phyloP scores from a whole-genome alignment of 2,797 vertebrate genomes.

The Melanotaenia pygmaea region DNA sequence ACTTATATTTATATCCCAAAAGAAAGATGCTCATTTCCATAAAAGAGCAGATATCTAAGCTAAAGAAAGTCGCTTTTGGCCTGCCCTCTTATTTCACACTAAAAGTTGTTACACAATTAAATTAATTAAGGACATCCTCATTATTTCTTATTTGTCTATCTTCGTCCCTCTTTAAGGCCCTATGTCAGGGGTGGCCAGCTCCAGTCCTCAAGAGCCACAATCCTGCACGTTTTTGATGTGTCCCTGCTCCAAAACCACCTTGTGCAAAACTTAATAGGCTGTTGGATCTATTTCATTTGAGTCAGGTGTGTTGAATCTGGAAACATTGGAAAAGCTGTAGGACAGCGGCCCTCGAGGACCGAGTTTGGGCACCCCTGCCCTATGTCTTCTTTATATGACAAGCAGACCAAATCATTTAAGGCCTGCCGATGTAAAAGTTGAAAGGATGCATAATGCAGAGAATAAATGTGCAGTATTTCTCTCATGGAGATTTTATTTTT shows the following conservation, averaged over 20 bases:
- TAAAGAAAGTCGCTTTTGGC: constrained; percentile 8
- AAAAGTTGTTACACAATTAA: constrained; percentile 12
- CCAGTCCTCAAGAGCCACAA: too few species aligned
- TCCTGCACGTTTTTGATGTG: too few species aligned
- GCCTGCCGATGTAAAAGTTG: constrained; percentile 49
- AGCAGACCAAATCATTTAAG: constrained; percentile 52
- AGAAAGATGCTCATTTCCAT: constrained; percentile 4
- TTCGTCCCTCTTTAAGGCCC: constrained; percentile 3
- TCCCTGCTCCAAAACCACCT: too few species aligned
- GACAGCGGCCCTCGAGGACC: too few species aligned
- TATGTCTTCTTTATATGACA: constrained; percentile 25
- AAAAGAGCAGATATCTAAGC: neutral
- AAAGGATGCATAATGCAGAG: constrained; percentile 65
- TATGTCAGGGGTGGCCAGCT: too few species aligned
- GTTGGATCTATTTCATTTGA: too few species aligned
- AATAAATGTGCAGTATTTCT: constrained; percentile 43
- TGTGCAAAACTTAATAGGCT: too few species aligned
- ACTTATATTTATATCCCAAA: neutral
- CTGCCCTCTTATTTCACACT: neutral
- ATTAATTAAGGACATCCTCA: neutral
- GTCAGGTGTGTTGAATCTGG: too few species aligned
- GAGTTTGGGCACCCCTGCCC: neutral
- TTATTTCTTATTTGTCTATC: neutral
- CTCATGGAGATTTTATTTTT: constrained; percentile 24
- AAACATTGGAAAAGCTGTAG: too few species aligned